A percentile compares a stretch with the other conserved stretches of the same genome.
Evolutionary conservation across 2,113 vertebrate genomes (phyloP).

Genomic region (Heterotilapia buettikoferi): DNA sequence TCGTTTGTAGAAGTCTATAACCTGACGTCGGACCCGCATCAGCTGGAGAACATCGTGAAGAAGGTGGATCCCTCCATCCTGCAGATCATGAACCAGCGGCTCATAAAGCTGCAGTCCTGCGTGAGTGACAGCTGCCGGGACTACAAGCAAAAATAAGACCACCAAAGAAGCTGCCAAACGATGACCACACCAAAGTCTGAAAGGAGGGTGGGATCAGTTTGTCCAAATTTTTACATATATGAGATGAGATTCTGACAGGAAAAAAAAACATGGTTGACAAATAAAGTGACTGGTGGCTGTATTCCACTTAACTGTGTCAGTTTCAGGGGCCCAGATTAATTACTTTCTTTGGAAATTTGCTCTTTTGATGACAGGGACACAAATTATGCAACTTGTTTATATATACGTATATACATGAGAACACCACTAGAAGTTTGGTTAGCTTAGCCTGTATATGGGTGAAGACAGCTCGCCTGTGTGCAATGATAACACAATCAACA

Average conservation of each 20-base stretch:
- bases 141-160: background rate
- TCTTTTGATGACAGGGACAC: background rate
- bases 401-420: background rate
- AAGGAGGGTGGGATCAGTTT: background rate
- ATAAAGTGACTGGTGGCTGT: background rate
- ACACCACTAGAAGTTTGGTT: background rate
- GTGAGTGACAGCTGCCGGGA: slow-evolving; percentile 58
- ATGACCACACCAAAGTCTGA: background rate
- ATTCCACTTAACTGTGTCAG: background rate
- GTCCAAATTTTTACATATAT: background rate
- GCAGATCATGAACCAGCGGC: slow-evolving; percentile 75
- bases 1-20: slow-evolving; percentile 76
- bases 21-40: slow-evolving; percentile 70
- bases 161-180: background rate
- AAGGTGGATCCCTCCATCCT: slow-evolving; percentile 71
- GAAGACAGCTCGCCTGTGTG: background rate
- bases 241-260: background rate
- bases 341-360: background rate
- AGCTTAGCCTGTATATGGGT: background rate
- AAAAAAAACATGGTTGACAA: background rate
- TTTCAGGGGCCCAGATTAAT: background rate
- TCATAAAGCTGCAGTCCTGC: slow-evolving; percentile 77
- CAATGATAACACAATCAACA: background rate
- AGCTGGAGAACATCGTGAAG: slow-evolving; percentile 77
- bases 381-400: background rate